A percentile compares a stretch with the other conserved stretches of the same genome.
Evolutionary conservation across 2,113 vertebrate species (phyloP).

Genomic region (Xiphophorus hellerii): DNA sequence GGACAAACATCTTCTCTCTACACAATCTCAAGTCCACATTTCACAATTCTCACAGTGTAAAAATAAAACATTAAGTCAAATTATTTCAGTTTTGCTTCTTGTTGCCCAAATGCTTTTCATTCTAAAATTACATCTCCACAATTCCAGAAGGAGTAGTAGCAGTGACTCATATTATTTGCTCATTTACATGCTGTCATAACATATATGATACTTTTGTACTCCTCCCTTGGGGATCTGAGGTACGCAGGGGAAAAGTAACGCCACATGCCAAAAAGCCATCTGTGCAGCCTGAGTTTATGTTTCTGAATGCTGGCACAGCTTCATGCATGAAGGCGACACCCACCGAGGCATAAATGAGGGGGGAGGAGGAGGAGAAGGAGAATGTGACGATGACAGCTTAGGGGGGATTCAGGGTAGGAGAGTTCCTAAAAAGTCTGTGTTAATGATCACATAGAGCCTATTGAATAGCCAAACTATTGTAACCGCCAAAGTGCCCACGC

Average conservation of each 20-base stretch:
- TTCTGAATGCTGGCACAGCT: slow-evolving; percentile 36
- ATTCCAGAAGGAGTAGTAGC: slow-evolving; percentile 24
- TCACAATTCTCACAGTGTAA: background rate
- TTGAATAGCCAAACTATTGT: slow-evolving; percentile 37
- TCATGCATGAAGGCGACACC: slow-evolving; percentile 19
- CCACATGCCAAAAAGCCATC: slow-evolving; percentile 50
- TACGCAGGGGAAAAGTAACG: slow-evolving; percentile 20
- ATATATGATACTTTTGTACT: slow-evolving; percentile 25
- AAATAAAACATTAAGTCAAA: background rate
- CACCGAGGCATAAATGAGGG: background rate
- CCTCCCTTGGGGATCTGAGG: slow-evolving; percentile 34
- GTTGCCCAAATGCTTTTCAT: slow-evolving; percentile 5
- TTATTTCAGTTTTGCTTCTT: background rate
- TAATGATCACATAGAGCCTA: slow-evolving; percentile 46
- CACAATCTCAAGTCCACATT: background rate
- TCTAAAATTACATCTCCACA: background rate
- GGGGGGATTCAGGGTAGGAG: slow-evolving; percentile 12
- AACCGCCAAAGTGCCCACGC: slow-evolving; percentile 14
- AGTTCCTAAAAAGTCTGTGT: slow-evolving; percentile 18
- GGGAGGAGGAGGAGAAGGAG: background rate
- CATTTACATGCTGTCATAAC: slow-evolving; percentile 18
- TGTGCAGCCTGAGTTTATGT: slow-evolving; percentile 32
- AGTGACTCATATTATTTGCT: slow-evolving; percentile 43
- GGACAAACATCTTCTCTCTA: no score
- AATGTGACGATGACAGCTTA: slow-evolving; percentile 35